Conservation (phyloP, 2,797 vertebrate genomes). For the Notoglanidium macrostoma region DNA sequence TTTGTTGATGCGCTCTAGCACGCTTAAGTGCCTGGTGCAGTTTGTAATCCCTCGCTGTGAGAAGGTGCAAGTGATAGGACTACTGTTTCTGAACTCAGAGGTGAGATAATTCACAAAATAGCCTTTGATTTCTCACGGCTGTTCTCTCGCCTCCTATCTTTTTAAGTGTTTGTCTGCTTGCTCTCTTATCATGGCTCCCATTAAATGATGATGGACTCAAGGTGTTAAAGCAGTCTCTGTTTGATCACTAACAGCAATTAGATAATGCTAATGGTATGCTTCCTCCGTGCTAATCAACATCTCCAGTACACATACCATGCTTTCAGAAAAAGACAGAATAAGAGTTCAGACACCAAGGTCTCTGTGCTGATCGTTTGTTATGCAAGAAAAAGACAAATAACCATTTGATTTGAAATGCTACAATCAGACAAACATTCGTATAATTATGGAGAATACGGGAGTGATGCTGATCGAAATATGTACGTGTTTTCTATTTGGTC, state of each 20-base stretch:
- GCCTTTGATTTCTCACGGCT: slow-evolving; percentile 25
- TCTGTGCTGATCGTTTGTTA: not conserved
- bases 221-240: slow-evolving; percentile 40
- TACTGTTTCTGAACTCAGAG: slow-evolving; percentile 30
- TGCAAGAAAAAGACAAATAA: not conserved
- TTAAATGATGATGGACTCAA: slow-evolving; percentile 30
- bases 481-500: not conserved
- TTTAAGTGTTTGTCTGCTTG: slow-evolving; percentile 30
- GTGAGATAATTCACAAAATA: slow-evolving; percentile 44
- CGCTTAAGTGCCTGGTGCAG: slow-evolving; percentile 21
- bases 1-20: slow-evolving; percentile 10
- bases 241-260: slow-evolving; percentile 39
- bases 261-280: slow-evolving; percentile 31
- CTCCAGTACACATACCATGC: slow-evolving; percentile 18
- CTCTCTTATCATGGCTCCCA: slow-evolving; percentile 7
- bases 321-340: not conserved
- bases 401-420: not conserved
- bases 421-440: not conserved
- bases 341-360: not conserved
- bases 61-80: slow-evolving; percentile 30
- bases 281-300: slow-evolving; percentile 34
- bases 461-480: not conserved
- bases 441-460: not conserved
- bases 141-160: slow-evolving; percentile 25
- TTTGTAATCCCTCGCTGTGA: slow-evolving; percentile 24